Conservation (phyloP, 2,888 invertebrate genomes). For the Idaea aversata region DNA sequence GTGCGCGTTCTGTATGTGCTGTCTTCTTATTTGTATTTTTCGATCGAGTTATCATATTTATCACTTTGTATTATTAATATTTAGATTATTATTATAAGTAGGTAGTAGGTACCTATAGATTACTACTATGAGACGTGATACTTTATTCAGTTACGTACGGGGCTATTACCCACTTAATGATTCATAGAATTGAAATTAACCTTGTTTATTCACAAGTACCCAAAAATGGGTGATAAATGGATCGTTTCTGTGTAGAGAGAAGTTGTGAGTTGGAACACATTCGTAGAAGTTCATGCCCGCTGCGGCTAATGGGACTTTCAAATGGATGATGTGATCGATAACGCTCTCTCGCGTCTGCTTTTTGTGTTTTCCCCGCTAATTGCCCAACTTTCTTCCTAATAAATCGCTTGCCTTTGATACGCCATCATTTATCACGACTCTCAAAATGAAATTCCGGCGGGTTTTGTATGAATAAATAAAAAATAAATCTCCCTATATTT, state of each 20-base stretch:
- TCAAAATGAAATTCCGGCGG: slow-evolving; percentile 36
- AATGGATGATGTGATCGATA: slow-evolving; percentile 61
- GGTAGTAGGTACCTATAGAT: too few species aligned
- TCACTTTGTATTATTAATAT: too few species aligned
- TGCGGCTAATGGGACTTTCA: slow-evolving; percentile 57
- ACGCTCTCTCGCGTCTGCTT: slow-evolving; percentile 53
- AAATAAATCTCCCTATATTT: slow-evolving; percentile 30
- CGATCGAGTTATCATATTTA: too few species aligned
- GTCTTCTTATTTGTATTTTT: too few species aligned
- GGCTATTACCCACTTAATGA: background rate
- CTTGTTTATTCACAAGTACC: background rate
- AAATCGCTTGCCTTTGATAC: slow-evolving; percentile 56
- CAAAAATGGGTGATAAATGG: slow-evolving; percentile 21
- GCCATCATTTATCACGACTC: slow-evolving; percentile 47
- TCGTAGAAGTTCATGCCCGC: slow-evolving; percentile 23
- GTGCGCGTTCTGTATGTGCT: too few species aligned
- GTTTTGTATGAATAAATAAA: slow-evolving; percentile 36
- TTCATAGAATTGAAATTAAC: background rate
- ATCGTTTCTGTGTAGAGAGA: background rate
- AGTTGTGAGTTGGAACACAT: background rate
- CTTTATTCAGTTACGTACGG: background rate
- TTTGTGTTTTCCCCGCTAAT: slow-evolving; percentile 63
- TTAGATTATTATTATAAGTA: too few species aligned
- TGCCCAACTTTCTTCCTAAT: slow-evolving; percentile 59
- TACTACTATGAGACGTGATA: too few species aligned